These are phyloP conservation scores for Drosophila gunungcola DNA, from an alignment of 1,140 invertebrate genomes.

Conservation along the genomic window DNA sequence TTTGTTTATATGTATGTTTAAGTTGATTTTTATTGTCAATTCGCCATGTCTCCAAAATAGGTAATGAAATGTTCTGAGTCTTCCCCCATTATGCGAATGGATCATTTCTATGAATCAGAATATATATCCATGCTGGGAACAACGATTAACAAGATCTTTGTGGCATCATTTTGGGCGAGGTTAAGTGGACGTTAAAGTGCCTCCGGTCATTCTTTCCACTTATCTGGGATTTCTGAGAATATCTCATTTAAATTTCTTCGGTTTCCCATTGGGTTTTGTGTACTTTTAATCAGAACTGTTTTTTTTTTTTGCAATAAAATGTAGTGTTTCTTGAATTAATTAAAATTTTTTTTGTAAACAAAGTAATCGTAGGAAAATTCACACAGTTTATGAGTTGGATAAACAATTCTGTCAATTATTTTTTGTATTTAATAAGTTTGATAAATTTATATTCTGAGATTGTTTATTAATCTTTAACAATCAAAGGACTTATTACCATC, in stretches of 20 bases:
- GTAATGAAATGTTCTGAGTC: conserved; percentile 34
- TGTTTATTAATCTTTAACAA: not conserved
- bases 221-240: conserved; percentile 33
- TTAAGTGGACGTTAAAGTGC: conserved; percentile 60
- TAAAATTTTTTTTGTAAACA: not conserved
- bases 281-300: conserved; percentile 12
- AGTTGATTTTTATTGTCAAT: conserved; percentile 25
- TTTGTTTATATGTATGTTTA: conserved; percentile 39
- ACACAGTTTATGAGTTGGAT: too few species aligned
- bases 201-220: conserved; percentile 26
- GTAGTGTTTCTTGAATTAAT: not conserved
- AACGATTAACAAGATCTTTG: conserved; percentile 67
- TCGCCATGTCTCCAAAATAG: conserved; percentile 40
- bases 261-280: conserved; percentile 23
- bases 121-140: conserved; percentile 32
- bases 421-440: not conserved
- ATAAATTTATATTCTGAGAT: not conserved
- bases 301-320: conserved; percentile 1
- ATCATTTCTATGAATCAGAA: conserved; percentile 64
- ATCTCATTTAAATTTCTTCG: conserved; percentile 48
- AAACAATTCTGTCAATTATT: too few species aligned
- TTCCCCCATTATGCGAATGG: conserved; percentile 41
- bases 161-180: conserved; percentile 44
- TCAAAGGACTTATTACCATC: not conserved
- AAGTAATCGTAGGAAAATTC: not conserved